Conservation (phyloP, 64 coral and sea anemone species). For the Montipora cactus region DNA sequence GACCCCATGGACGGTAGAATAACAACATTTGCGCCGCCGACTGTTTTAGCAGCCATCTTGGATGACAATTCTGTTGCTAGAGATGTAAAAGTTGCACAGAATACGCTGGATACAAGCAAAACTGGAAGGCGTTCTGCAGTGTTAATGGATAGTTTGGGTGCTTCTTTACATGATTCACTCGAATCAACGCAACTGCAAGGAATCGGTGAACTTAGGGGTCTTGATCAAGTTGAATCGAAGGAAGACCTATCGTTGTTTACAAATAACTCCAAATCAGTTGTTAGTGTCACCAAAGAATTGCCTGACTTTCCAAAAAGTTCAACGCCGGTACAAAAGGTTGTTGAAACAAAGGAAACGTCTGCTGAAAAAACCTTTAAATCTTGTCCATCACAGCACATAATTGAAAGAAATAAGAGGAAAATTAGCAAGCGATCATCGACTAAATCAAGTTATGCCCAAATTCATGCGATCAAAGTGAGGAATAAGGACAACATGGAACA, state of each 20-base stretch:
- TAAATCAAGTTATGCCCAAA: constrained; percentile 73
- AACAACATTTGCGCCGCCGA: constrained; percentile 80
- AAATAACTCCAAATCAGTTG: neutral
- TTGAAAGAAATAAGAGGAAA: constrained; percentile 57
- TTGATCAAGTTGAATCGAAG: neutral
- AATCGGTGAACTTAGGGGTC: neutral
- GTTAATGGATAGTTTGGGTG: neutral
- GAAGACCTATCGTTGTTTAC: neutral
- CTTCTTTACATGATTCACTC: constrained; percentile 44
- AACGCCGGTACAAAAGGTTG: constrained; percentile 23
- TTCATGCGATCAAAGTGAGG: constrained; percentile 53
- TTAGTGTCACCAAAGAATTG: neutral
- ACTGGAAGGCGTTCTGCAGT: neutral
- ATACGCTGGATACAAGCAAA: neutral
- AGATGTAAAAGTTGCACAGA: neutral
- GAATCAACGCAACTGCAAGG: constrained; percentile 19
- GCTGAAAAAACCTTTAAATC: constrained; percentile 9
- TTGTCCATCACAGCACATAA: constrained; percentile 25
- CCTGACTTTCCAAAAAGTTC: constrained; percentile 20
- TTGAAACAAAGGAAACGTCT: neutral
- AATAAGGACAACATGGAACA: constrained; percentile 18
- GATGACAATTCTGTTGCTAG: constrained; percentile 2
- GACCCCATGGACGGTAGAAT: constrained; percentile 49
- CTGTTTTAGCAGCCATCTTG: constrained; percentile 91
- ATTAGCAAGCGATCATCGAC: constrained; percentile 3